A percentile compares a stretch with the other conserved stretches of the same genome.
Conservation (phyloP, 2,797 vertebrate genomes). For the Salarias fasciatus region DNA sequence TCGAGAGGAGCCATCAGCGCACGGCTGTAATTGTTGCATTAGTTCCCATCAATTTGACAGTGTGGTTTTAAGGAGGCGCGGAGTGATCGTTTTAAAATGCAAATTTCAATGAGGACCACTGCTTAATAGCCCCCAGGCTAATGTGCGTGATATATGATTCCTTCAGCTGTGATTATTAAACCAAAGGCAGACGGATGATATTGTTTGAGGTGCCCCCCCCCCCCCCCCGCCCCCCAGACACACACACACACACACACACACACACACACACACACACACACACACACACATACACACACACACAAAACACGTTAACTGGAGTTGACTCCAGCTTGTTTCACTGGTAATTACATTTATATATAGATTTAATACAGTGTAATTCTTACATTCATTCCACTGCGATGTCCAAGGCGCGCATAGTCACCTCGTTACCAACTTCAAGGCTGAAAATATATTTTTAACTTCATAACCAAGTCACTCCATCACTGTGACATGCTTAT, state of each 20-base stretch:
- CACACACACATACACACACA: too few species aligned
- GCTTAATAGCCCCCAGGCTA: conserved; percentile 79
- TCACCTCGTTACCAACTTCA: too few species aligned
- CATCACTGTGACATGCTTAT: too few species aligned
- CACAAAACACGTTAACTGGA: not conserved
- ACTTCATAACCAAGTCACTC: too few species aligned
- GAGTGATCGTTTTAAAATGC: conserved; percentile 78
- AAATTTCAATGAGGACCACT: conserved; percentile 74
- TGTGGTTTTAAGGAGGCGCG: conserved; percentile 57
- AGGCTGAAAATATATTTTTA: too few species aligned
- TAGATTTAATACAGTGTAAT: conserved; percentile 1
- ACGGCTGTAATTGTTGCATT: conserved; percentile 63
- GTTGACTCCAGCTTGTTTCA: conserved; percentile 39
- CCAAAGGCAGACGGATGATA: conserved; percentile 58
- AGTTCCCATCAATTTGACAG: conserved; percentile 48
- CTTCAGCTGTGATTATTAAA: conserved; percentile 83
- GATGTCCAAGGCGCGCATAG: too few species aligned
- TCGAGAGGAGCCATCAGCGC: conserved; percentile 28
- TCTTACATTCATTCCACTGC: too few species aligned
- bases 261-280: too few species aligned
- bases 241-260: not conserved
- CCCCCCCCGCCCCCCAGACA: not conserved
- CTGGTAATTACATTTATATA: conserved; percentile 39
- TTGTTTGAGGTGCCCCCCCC: not conserved
- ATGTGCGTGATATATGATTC: conserved; percentile 79